Evolutionary conservation across 2,797 vertebrate species (phyloP).

Genomic region (Xerus rutilus): DNA sequence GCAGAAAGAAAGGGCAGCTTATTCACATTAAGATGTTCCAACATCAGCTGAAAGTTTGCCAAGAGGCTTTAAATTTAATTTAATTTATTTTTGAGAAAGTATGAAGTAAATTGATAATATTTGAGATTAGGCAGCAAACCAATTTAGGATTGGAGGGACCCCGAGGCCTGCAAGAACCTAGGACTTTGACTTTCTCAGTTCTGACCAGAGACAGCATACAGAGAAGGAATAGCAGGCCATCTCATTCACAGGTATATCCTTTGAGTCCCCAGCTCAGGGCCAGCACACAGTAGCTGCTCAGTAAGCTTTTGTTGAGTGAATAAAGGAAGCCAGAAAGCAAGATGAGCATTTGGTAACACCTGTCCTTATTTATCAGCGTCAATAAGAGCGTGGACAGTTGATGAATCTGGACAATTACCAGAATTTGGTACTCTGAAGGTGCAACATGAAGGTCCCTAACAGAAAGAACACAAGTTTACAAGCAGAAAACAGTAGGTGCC

Average conservation of each 20-base stretch:
- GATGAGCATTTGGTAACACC: not conserved
- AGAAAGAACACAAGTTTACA: not conserved
- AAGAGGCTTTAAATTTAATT: not conserved
- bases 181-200: not conserved
- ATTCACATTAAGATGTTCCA: not conserved
- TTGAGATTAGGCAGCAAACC: not conserved
- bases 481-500: not conserved
- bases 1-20: not conserved
- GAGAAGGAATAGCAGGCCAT: not conserved
- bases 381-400: not conserved
- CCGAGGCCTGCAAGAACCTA: not conserved
- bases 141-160: not conserved
- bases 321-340: not conserved
- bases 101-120: not conserved
- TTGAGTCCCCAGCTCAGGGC: not conserved
- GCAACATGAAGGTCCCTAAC: not conserved
- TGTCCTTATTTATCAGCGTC: no score
- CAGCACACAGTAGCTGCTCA: not conserved
- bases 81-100: not conserved
- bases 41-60: not conserved
- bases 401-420: not conserved
- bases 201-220: not conserved
- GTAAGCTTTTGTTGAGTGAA: not conserved
- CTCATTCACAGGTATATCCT: not conserved
- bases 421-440: not conserved